Evolutionary conservation across 2,888 invertebrate genomes (phyloP), one percentile per base, ranked within the genome.

Genomic region (Pycnomerus fuliginosus): DNA sequence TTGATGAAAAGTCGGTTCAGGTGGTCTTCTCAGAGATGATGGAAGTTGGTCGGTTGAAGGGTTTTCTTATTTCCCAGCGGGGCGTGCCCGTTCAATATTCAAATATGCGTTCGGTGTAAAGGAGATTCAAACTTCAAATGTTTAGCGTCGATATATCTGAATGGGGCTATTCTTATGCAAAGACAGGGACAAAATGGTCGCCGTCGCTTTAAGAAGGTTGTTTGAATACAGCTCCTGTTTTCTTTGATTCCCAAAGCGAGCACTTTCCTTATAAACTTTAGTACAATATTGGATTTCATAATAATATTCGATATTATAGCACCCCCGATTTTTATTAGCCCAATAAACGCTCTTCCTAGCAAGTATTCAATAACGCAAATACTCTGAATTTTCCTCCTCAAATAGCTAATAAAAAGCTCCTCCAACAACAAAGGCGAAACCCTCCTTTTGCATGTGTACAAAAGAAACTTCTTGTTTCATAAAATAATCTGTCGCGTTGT

Each of bases 81-180:
- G 53, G 56, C 52, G 56, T 52, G 49, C 45, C 45, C 49, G 54
- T 60, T 62, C 62, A 58, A 61, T 62, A 64, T 64, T 62, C 60
- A 61, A 60, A 60, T 64, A 61, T 56, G 56, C 60, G 55, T 55
- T 58, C 58, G 50, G 58, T 54, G 58, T 56, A 58, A 57, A 58
- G 54, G 51, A 61, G 61, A 61, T 61, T 59, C 62, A 57, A 62
- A 64, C 61, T 64, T 59, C 57, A 60, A 62, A 63, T 61, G 61
- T 62, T 63, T 61, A 62, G 60, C 61, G 56, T 61, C 60, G 58
- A 63, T 62, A 61, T 62, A 58, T 65, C 58, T 61, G 60, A 65
- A 66, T 61, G 54, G 64, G 56, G 58, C 61, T 54, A 66, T 68
- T 68, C 64, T 62, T 62, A 68, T 68, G 66, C 68, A 67, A 65